Percentiles rank a stretch among this genome's conserved stretches.
Evolutionary conservation across 2,888 invertebrate genomes (phyloP).

Genomic region (Lithophane socia): DNA sequence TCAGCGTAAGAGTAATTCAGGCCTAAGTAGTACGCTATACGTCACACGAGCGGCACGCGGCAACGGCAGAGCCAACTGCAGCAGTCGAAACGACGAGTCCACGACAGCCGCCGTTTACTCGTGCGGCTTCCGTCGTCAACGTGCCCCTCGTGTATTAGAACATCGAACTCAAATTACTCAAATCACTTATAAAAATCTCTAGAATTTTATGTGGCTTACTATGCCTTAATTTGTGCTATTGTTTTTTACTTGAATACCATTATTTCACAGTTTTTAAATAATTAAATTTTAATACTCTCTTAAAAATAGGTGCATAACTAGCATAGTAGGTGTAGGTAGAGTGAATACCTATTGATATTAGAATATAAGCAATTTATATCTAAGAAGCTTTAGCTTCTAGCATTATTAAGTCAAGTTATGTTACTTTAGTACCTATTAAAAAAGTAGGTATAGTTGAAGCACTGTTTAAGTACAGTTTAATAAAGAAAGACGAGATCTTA

Average conservation of each 20-base stretch:
- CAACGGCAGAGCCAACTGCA: no score
- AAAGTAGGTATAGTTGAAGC: background rate
- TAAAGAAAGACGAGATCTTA: background rate
- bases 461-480: background rate
- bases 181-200: background rate
- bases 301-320: background rate
- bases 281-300: constrained; percentile 3
- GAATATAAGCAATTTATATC: constrained; percentile 4
- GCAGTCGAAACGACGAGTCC: no score
- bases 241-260: background rate
- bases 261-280: background rate
- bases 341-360: constrained; percentile 19
- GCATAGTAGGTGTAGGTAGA: background rate
- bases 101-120: no score
- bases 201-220: background rate
- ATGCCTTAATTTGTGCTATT: background rate
- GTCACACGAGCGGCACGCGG: no score
- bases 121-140: no score
- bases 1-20: no score
- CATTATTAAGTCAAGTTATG: no score
- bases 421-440: background rate
- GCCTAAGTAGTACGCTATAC: no score
- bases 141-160: no score
- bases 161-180: no score
- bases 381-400: background rate